phyloP scores from a whole-genome alignment of 2,888 invertebrate species.

The Callosobruchus maculatus region DNA sequence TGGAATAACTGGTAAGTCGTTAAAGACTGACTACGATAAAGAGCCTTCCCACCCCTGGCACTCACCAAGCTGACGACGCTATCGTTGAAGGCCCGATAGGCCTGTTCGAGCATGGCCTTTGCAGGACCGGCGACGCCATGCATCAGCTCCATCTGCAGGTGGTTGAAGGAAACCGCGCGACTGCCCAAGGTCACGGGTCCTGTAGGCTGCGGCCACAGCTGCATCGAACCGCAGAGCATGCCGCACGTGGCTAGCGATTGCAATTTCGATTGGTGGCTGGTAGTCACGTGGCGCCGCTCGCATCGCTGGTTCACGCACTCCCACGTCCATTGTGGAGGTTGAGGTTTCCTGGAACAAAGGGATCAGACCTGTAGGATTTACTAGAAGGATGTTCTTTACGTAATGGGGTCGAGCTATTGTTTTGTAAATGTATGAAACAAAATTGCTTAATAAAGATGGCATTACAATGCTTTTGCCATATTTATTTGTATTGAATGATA shows the following conservation, averaged over 20 bases:
- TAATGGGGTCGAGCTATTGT: too few species aligned
- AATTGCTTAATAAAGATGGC: too few species aligned
- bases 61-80: constrained; percentile 31
- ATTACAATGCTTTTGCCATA: too few species aligned
- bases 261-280: constrained; percentile 52
- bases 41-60: neutral
- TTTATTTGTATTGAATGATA: too few species aligned
- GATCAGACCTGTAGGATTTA: too few species aligned
- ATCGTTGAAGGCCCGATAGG: constrained; percentile 52
- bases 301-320: constrained; percentile 67
- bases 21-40: too few species aligned
- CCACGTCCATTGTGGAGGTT: constrained; percentile 72
- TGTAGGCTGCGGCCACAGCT: constrained; percentile 80
- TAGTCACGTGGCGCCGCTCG: constrained; percentile 56
- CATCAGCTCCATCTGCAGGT: constrained; percentile 53
- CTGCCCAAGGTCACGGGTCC: constrained; percentile 65
- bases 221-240: constrained; percentile 71
- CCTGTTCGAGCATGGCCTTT: constrained; percentile 49
- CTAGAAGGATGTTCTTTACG: too few species aligned
- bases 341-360: constrained; percentile 48
- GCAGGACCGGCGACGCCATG: constrained; percentile 48
- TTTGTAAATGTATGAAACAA: too few species aligned
- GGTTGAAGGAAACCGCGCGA: constrained; percentile 59
- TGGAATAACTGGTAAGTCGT: too few species aligned
- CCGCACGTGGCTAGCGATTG: constrained; percentile 69